Evolutionary conservation across 1,140 invertebrate species (phyloP), one percentile per base, ranked within the genome.

Genomic region (Pygmarrhopalites habei): DNA sequence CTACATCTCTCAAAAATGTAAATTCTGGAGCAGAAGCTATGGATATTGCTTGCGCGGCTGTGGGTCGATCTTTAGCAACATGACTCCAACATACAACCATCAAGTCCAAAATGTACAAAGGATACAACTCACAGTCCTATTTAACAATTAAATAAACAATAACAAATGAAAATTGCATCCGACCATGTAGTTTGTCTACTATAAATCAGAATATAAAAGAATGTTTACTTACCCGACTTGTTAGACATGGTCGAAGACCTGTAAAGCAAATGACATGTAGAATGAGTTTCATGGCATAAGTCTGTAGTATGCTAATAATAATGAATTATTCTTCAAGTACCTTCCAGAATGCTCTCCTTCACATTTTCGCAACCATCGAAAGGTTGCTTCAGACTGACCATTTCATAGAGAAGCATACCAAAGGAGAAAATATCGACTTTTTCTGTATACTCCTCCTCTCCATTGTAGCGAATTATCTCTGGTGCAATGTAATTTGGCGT

Each of bases 401-500:
- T 79, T 77, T 99, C 96, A 76, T 98, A 99, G 64, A 99, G 82
- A 71, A 98, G 91, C 94, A 99, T 98, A n/a, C 93, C 95, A 79
- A 97, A 98, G 0, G 95, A 98, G 75, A 98, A 99, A 69, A 93
- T 95, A 74, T 99, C 96, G 17, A 88, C 89, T 81, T 98, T 98
- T 75, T 98, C 94, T 0, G 94, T 98, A 72, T 99, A 99, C 70
- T 96, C 95, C 75, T 98, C 93, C 76, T 98, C 95, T 0, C 96
- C 96, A 75, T 98, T 98, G 75, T 94, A 95, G 52, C 91, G 43
- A 32, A 68, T 65, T 21, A 68, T 65, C 58, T 68, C 66, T 23
- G 95, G 96, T 14, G 96, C 96, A 90, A 99, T 99, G 74, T 98
- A 99, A 1, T 94, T 93, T 76, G 95, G 91, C 0, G 92, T 95